Conservation (phyloP, 2,797 vertebrate genomes). For the Oreortyx pictus region DNA sequence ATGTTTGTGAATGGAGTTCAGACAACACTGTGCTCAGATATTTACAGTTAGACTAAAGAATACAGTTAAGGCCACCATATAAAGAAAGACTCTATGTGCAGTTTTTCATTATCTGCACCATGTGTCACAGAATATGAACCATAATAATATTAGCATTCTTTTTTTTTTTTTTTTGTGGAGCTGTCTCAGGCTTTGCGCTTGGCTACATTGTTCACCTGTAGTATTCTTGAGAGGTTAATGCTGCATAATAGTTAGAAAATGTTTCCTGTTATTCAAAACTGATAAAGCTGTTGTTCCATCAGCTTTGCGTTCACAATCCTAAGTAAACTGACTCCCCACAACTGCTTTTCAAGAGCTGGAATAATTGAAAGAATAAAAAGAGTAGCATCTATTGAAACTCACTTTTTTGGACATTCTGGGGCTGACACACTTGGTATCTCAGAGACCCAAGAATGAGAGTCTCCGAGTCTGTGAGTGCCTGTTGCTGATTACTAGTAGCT, state of each 20-base stretch:
- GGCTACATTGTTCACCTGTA: neutral
- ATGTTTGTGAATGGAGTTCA: neutral
- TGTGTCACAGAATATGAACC: neutral
- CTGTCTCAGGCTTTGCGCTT: slow-evolving; percentile 1
- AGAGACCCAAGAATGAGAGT: neutral
- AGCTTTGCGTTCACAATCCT: neutral
- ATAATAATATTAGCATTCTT: neutral
- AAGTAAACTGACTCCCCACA: neutral
- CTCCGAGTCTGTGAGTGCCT: neutral
- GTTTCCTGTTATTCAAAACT: neutral
- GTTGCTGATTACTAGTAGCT: neutral
- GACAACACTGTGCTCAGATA: neutral
- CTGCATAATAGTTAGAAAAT: neutral
- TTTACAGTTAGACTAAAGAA: neutral
- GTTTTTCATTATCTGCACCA: neutral
- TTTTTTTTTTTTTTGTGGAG: neutral
- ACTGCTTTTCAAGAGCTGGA: neutral
- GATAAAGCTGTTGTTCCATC: neutral
- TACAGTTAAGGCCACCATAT: neutral
- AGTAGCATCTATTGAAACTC: neutral
- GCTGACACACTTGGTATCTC: neutral
- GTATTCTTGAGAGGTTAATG: neutral
- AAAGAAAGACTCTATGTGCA: neutral
- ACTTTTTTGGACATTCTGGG: neutral
- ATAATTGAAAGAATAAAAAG: neutral